Percentiles rank a stretch among this genome's conserved stretches.
Conservation (phyloP, 2,113 vertebrate genomes). For the Climacteris rufus region DNA sequence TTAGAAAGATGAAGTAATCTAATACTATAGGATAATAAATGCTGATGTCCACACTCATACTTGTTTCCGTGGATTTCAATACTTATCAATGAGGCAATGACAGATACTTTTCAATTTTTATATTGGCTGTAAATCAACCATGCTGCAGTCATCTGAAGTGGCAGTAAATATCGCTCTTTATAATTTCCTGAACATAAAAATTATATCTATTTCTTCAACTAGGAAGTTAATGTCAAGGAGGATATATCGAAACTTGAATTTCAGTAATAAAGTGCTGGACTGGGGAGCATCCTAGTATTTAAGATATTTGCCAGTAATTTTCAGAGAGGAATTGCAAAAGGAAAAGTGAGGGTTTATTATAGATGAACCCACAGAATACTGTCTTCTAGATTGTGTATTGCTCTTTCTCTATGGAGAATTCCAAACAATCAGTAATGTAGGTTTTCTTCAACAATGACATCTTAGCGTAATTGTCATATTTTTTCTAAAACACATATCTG, state of each 20-base stretch:
- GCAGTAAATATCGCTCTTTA: background rate
- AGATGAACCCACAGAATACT: background rate
- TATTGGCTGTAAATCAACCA: constrained; percentile 16
- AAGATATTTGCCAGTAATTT: background rate
- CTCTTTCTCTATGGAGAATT: background rate
- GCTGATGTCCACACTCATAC: background rate
- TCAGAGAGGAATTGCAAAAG: background rate
- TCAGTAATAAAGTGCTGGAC: background rate
- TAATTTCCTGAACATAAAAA: constrained; percentile 18
- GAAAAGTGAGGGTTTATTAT: background rate
- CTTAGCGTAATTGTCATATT: background rate
- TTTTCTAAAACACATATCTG: background rate
- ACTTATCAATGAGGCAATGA: background rate
- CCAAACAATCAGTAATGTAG: background rate
- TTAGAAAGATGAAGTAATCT: background rate
- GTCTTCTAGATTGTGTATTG: background rate
- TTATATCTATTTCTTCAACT: constrained; percentile 11
- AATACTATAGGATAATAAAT: background rate
- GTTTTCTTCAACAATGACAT: background rate
- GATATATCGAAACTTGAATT: constrained; percentile 23
- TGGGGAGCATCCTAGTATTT: background rate
- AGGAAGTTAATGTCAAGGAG: constrained; percentile 3
- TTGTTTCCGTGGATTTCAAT: background rate
- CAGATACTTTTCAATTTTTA: background rate
- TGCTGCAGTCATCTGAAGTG: background rate